A percentile compares a stretch with the other conserved stretches of the same genome.
Evolutionary conservation across 1,140 invertebrate species (phyloP).

Genomic region (Zaprionus nigranus): DNA sequence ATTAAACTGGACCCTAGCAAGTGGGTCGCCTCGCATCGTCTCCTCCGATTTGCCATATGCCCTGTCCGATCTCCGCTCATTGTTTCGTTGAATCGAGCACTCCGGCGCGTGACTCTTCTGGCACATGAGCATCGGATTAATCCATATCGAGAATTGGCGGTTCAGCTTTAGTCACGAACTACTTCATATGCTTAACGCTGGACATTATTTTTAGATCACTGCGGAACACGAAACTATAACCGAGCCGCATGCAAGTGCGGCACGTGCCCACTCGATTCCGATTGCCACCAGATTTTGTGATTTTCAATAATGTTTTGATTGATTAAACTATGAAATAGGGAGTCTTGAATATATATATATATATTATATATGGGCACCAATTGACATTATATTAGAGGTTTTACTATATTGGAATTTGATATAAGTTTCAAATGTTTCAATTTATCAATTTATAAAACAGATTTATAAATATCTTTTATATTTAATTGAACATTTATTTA

Average conservation of each 20-base stretch:
- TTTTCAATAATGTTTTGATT: not conserved
- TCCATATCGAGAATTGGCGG: conserved; percentile 9
- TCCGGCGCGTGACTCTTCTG: conserved; percentile 62
- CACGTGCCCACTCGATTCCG: not conserved
- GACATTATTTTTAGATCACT: conserved; percentile 55
- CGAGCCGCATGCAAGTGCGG: not conserved
- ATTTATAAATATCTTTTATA: too few species aligned
- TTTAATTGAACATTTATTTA: not conserved
- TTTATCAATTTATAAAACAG: too few species aligned
- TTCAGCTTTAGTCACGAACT: conserved; percentile 63
- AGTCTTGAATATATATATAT: too few species aligned
- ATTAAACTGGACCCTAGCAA: conserved; percentile 26
- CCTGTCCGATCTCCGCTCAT: conserved; percentile 23
- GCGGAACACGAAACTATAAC: conserved; percentile 26
- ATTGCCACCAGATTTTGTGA: not conserved
- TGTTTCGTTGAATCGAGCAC: conserved; percentile 43
- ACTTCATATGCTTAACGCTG: conserved; percentile 3
- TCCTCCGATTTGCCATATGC: conserved; percentile 6
- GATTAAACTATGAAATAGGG: not conserved
- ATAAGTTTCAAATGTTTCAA: too few species aligned
- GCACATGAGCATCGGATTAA: conserved; percentile 55
- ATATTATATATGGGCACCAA: too few species aligned
- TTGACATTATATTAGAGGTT: too few species aligned
- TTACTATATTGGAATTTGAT: too few species aligned
- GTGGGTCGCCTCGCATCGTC: conserved; percentile 18